Conservation (phyloP, 1,140 invertebrate species). For the Eciton burchellii region DNA sequence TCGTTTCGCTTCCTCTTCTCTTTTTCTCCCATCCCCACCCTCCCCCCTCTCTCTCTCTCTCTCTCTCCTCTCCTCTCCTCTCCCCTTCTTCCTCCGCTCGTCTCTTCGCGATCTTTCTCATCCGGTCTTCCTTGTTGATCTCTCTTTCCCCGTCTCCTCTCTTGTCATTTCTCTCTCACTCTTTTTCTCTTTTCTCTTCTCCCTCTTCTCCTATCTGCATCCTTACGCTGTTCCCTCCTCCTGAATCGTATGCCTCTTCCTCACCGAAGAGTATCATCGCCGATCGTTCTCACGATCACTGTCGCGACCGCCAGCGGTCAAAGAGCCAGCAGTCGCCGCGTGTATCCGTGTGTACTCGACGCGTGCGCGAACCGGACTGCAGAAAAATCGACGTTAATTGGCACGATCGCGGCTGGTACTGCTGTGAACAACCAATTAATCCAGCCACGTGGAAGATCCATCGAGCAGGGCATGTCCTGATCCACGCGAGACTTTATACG, state of each 20-base stretch:
- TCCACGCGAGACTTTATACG: not conserved
- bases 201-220: slow-evolving; percentile 5
- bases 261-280: slow-evolving; percentile 32
- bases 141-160: slow-evolving; percentile 27
- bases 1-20: not conserved
- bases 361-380: slow-evolving; percentile 17
- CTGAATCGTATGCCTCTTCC: slow-evolving; percentile 30
- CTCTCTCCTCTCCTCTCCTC: not conserved
- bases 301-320: slow-evolving; percentile 27
- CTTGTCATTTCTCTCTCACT: not conserved
- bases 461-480: slow-evolving; percentile 5
- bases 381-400: not conserved
- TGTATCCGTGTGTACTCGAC: slow-evolving; percentile 19
- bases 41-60: not conserved
- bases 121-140: not conserved
- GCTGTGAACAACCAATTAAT: not conserved
- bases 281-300: slow-evolving; percentile 56
- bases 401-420: slow-evolving; percentile 21
- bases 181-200: not conserved
- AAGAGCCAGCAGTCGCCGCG: slow-evolving; percentile 6
- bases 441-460: not conserved
- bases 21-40: too few relatives aligned
- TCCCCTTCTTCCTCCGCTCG: not conserved
- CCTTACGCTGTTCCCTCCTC: slow-evolving; percentile 1
- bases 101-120: not conserved